Evolutionary conservation across 2,113 vertebrate species (phyloP), one percentile per base, ranked within the genome.

Genomic region (Callaeas wilsoni): DNA sequence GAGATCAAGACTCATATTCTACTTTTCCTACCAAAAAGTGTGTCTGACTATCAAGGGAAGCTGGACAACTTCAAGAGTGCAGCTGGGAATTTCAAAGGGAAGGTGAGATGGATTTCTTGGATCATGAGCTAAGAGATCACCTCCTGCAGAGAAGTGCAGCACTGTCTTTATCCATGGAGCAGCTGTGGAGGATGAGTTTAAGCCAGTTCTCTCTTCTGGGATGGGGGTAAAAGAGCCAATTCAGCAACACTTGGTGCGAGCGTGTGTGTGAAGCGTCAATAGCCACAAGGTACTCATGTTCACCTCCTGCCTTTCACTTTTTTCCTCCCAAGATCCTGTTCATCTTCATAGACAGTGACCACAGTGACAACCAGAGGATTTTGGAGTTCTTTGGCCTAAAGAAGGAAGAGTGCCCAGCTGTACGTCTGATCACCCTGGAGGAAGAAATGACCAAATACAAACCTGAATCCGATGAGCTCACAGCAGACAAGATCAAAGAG

Each of bases 361-460:
- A 99, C 33, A 95, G 98, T 1, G 99, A 99, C 97, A 99, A 99
- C 98, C 99, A 99, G 97, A 98, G 99, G 62, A 99, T 99, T 96
- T 93, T 99, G 42, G 99, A 99, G 97, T 99, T 99, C 95, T 99
- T 99, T 16, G 99, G 99, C 76, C 98, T 99, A 22, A 99, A 99
- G 98, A 99, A 99, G 69, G 99, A 99, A 29, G 99, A 99, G 82
- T 99, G 99, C 71, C 99, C 99, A 1, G 99, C 99, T 15, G 98
- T 99, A 59, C 98, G 99, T 29, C 98, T 99, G 89, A 99, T 99
- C 96, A 99, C 99, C 2, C 97, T 99, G 84, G 99, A 99, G 95
- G 99, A 99, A 50, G 99, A 99, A 89, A 99, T 99, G 99, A 99
- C 99, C 73, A 99, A 99, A 89, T 99, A 99, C 98, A 99, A 98